Conservation (phyloP, 2,888 invertebrate genomes). For the Isotomurus palustris region DNA sequence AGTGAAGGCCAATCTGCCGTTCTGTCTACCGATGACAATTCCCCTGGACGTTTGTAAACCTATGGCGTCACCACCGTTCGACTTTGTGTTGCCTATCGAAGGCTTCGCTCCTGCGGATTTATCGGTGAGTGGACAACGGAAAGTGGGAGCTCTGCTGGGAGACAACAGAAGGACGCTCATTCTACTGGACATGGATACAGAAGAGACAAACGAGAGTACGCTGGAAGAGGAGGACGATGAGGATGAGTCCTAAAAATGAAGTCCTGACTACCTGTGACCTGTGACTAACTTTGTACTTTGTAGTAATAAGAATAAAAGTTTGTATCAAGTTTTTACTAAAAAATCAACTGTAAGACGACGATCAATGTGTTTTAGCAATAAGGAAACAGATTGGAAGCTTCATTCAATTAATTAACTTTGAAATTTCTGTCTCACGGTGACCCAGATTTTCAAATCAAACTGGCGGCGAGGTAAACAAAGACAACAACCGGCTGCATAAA, state of each 20-base stretch:
- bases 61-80: slow-evolving; percentile 20
- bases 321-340: not conserved
- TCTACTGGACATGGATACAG: slow-evolving; percentile 40
- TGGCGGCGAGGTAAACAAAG: too few relatives aligned
- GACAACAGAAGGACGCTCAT: slow-evolving; percentile 27
- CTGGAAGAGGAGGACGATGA: slow-evolving; percentile 31
- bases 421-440: too few relatives aligned
- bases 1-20: slow-evolving; percentile 17
- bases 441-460: too few relatives aligned
- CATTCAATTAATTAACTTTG: too few relatives aligned
- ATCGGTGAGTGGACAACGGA: slow-evolving; percentile 39
- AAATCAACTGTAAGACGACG: not conserved
- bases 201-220: slow-evolving; percentile 28
- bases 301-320: not conserved
- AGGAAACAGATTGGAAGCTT: too few relatives aligned
- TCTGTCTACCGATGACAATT: slow-evolving; percentile 5
- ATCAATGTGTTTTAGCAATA: too few relatives aligned
- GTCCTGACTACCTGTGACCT: not conserved
- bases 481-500: too few relatives aligned
- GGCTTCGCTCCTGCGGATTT: slow-evolving; percentile 27
- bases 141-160: slow-evolving; percentile 37
- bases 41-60: slow-evolving; percentile 27
- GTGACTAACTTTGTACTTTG: too few relatives aligned
- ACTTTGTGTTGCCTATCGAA: slow-evolving; percentile 32
- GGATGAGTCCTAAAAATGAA: slow-evolving; percentile 7